Conservation (phyloP, 2,797 vertebrate genomes). For the Pygocentrus nattereri region DNA sequence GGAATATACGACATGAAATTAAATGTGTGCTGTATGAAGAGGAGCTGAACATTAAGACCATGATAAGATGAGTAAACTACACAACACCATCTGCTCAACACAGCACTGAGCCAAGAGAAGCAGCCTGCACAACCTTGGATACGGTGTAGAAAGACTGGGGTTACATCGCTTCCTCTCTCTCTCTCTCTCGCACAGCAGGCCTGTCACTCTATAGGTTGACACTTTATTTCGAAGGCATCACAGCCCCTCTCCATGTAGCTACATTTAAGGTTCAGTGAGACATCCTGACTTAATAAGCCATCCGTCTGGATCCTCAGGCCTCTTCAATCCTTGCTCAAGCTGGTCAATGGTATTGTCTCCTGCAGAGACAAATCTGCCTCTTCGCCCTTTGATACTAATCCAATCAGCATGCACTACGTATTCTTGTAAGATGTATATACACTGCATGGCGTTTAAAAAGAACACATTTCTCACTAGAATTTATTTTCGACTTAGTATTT, state of each 20-base stretch:
- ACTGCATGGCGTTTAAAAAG: not conserved
- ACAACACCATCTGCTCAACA: slow-evolving; percentile 22
- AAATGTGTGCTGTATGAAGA: not conserved
- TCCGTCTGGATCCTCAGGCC: slow-evolving; percentile 7
- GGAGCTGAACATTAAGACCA: not conserved
- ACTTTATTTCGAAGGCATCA: not conserved
- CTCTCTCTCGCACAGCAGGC: slow-evolving; percentile 16
- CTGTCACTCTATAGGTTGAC: not conserved
- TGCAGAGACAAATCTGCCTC: slow-evolving; percentile 20
- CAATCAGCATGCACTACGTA: slow-evolving; percentile 1
- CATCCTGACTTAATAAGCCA: not conserved
- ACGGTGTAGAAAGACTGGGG: not conserved
- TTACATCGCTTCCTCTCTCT: slow-evolving; percentile 54
- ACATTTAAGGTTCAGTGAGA: slow-evolving; percentile 31
- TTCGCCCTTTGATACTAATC: slow-evolving; percentile 25
- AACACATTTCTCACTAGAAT: not conserved
- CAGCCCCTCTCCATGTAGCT: not conserved
- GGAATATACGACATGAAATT: not conserved
- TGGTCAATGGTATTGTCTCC: slow-evolving; percentile 36
- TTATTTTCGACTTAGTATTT: too few species aligned
- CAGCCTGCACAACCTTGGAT: slow-evolving; percentile 1
- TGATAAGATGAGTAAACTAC: slow-evolving; percentile 6
- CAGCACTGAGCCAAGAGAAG: not conserved
- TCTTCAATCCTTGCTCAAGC: not conserved
- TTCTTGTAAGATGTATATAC: not conserved